Evolutionary conservation across 2,113 vertebrate species (phyloP).

Genomic region (Myiozetetes cayanensis): DNA sequence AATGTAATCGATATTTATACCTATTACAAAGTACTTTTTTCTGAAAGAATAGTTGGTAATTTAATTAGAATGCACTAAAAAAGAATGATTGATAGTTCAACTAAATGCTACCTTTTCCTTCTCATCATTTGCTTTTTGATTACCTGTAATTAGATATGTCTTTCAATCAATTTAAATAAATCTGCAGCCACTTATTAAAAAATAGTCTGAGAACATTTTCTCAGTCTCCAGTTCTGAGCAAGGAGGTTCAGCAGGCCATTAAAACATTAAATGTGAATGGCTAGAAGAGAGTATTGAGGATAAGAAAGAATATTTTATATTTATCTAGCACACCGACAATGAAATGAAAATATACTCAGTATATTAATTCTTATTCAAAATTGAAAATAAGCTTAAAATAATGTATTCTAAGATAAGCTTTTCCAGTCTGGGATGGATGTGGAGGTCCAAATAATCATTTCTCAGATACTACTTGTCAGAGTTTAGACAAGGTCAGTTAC

Average conservation of each 20-base stretch:
- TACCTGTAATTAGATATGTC: slow-evolving; percentile 43
- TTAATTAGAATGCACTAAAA: slow-evolving; percentile 4
- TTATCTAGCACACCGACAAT: background rate
- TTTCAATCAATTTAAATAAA: slow-evolving; percentile 34
- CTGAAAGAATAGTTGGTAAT: background rate
- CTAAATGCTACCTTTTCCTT: background rate
- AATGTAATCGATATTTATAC: background rate
- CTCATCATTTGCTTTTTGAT: slow-evolving; percentile 22
- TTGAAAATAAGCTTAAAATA: slow-evolving; percentile 6
- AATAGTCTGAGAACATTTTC: background rate
- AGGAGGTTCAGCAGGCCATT: background rate
- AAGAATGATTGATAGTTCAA: background rate
- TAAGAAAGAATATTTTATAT: background rate
- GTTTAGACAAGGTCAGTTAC: background rate
- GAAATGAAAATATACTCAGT: background rate
- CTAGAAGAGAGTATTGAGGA: background rate
- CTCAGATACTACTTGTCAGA: background rate
- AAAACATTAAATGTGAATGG: background rate
- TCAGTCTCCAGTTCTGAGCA: background rate
- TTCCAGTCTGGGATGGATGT: background rate
- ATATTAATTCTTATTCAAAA: slow-evolving; percentile 2
- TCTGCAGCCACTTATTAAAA: slow-evolving; percentile 33
- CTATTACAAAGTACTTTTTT: background rate
- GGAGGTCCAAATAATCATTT: background rate
- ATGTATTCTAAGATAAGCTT: background rate